phyloP scores from a whole-genome alignment of 2,888 invertebrate species.

The Mimas tiliae region DNA sequence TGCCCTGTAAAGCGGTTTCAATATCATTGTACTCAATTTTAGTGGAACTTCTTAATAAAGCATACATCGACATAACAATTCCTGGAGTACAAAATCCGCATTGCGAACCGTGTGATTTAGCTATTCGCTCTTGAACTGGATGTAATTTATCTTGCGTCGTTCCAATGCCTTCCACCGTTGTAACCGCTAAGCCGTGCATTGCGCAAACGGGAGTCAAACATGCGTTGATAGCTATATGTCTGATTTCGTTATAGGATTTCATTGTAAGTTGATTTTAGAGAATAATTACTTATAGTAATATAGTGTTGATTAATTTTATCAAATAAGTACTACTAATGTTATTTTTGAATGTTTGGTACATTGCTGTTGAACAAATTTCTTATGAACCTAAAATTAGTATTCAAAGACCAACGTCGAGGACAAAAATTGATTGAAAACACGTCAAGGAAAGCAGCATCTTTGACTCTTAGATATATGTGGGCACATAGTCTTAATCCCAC shows the following conservation, averaged over 20 bases:
- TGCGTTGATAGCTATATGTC: slow-evolving; percentile 94
- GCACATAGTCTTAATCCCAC: no score
- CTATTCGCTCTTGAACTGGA: slow-evolving; percentile 94
- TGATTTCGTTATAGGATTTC: slow-evolving; percentile 48
- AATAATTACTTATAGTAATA: no score
- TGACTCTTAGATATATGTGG: no score
- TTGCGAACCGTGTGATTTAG: slow-evolving; percentile 96
- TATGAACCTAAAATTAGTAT: no score
- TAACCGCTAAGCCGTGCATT: slow-evolving; percentile 94
- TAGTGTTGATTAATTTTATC: neutral
- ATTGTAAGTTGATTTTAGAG: neutral
- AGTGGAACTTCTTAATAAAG: slow-evolving; percentile 89
- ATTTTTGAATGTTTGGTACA: neutral
- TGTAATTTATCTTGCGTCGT: slow-evolving; percentile 91
- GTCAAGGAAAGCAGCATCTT: no score
- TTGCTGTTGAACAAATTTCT: no score
- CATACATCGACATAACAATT: slow-evolving; percentile 98
- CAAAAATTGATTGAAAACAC: no score
- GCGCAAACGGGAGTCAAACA: slow-evolving; percentile 95
- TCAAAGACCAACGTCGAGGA: no score
- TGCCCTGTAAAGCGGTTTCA: slow-evolving; percentile 93
- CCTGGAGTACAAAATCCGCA: slow-evolving; percentile 98
- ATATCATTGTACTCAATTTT: slow-evolving; percentile 90
- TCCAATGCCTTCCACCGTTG: slow-evolving; percentile 97
- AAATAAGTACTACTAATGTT: no score